Conservation (phyloP, 2,888 invertebrate genomes). For the Ditula angustiorana region DNA sequence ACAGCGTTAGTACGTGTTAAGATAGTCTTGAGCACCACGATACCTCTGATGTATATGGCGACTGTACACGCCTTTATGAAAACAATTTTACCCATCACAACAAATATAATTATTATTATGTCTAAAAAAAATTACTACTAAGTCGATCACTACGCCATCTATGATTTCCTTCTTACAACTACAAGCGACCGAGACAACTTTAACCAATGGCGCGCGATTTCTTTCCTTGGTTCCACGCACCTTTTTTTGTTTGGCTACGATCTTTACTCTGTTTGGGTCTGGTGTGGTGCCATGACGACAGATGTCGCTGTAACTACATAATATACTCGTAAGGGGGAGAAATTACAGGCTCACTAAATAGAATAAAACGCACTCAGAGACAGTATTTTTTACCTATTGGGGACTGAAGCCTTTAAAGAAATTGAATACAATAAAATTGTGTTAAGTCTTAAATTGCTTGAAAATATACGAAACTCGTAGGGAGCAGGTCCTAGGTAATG, state of each 20-base stretch:
- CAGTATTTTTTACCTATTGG: too few species aligned
- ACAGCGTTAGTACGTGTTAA: too few species aligned
- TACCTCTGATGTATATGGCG: too few species aligned
- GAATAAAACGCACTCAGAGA: too few species aligned
- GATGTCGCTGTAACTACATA: conserved; percentile 23
- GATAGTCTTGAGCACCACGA: too few species aligned
- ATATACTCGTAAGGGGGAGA: background rate
- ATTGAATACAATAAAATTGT: too few species aligned
- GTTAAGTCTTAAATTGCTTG: too few species aligned
- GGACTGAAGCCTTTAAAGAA: too few species aligned
- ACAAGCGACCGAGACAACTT: background rate
- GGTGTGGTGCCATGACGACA: background rate
- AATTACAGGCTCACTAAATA: background rate
- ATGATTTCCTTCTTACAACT: background rate
- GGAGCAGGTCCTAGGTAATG: too few species aligned
- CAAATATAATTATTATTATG: too few species aligned
- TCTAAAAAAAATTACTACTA: too few species aligned
- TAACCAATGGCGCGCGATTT: background rate
- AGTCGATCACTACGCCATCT: conserved; percentile 19
- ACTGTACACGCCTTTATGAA: background rate
- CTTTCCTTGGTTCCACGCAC: background rate
- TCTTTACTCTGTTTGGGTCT: background rate
- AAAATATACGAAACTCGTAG: too few species aligned
- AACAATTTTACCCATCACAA: background rate
- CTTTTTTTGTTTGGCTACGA: background rate